phyloP scores from a whole-genome alignment of 2,113 vertebrate species.

The Chloebia gouldiae region DNA sequence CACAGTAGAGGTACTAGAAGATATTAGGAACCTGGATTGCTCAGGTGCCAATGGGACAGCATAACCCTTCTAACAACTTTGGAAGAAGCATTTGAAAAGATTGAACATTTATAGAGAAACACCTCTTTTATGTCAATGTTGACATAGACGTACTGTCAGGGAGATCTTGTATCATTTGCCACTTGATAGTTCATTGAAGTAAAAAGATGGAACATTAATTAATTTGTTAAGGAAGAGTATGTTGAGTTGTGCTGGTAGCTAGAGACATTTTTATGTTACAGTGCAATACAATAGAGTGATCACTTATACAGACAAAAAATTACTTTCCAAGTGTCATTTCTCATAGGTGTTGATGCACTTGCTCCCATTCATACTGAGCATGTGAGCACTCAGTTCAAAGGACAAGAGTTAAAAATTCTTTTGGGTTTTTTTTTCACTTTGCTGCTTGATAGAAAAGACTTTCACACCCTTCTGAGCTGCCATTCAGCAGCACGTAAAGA shows the following conservation, averaged over 20 bases:
- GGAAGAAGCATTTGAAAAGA: neutral
- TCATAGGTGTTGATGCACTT: neutral
- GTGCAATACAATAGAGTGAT: neutral
- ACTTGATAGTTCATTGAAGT: neutral
- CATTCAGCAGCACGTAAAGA: slow-evolving; percentile 20
- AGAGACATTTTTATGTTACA: neutral
- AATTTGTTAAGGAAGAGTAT: neutral
- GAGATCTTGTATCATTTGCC: neutral
- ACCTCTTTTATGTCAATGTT: neutral
- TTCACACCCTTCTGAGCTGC: neutral
- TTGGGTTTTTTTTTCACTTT: neutral
- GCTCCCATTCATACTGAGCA: neutral
- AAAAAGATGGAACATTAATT: neutral
- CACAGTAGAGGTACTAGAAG: neutral
- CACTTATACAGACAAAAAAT: neutral
- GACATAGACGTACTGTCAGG: neutral
- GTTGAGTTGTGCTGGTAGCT: neutral
- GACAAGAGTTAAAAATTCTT: slow-evolving; percentile 13
- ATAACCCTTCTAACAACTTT: neutral
- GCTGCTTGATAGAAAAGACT: neutral
- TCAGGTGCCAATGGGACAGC: neutral
- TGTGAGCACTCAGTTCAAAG: neutral
- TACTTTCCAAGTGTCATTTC: neutral
- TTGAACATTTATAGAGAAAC: neutral
- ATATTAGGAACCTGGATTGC: neutral